Evolutionary conservation across 2,113 vertebrate species (phyloP).

Genomic region (Cyphomyrus plagiostoma): DNA sequence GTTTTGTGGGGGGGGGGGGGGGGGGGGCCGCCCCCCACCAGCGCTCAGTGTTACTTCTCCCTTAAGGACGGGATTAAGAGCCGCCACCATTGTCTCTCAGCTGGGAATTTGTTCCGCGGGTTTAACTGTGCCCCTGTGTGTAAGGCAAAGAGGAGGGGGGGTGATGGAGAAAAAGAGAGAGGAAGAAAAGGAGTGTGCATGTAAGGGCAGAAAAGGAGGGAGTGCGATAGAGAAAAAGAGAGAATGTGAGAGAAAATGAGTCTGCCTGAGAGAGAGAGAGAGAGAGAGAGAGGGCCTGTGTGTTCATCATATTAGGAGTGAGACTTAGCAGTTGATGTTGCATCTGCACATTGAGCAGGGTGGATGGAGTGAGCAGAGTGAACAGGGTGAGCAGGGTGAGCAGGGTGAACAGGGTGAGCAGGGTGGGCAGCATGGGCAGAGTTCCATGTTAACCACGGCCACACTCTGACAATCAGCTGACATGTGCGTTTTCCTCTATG

Average conservation of each 20-base stretch:
- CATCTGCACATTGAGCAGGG: background rate
- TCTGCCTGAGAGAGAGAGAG: background rate
- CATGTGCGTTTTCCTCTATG: background rate
- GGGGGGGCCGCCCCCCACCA: too few relatives aligned
- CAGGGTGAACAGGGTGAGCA: background rate
- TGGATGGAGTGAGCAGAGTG: background rate
- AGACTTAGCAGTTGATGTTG: background rate
- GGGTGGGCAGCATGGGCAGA: background rate
- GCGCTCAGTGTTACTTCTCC: background rate
- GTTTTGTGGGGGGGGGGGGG: conserved; percentile 1
- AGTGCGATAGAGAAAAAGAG: background rate
- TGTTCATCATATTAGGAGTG: background rate
- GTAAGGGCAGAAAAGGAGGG: too few relatives aligned
- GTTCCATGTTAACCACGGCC: background rate
- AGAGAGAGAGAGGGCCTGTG: background rate
- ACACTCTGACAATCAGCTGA: background rate
- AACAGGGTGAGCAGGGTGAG: fast-evolving
- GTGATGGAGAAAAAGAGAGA: background rate
- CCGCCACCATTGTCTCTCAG: background rate
- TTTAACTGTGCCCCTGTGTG: background rate
- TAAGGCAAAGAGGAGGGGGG: background rate
- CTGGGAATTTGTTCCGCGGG: background rate
- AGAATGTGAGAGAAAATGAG: background rate
- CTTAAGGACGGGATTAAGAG: conserved; percentile 15
- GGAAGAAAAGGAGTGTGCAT: too few relatives aligned